These are phyloP conservation scores for Salminus brasiliensis DNA, from an alignment of 2,113 vertebrate species.

Conservation along the genomic window DNA sequence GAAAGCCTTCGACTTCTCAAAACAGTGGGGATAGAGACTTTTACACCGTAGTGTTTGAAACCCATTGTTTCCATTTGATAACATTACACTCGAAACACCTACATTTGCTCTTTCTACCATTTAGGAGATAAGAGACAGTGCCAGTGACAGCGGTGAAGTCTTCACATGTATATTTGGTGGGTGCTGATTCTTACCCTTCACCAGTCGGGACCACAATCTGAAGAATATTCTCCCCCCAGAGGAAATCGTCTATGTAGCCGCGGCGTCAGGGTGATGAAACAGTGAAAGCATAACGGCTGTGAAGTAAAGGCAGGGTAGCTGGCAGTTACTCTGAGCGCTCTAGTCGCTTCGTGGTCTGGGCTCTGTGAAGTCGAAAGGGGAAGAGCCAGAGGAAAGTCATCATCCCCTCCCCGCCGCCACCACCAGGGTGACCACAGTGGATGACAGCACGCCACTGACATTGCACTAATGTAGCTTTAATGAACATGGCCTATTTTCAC, in stretches of 20 bases:
- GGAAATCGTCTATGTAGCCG: neutral
- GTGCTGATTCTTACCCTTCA: neutral
- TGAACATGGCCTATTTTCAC: neutral
- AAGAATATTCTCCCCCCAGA: too few relatives aligned
- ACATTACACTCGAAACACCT: too few relatives aligned
- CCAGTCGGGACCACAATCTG: neutral
- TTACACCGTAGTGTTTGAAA: too few relatives aligned
- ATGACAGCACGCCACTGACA: neutral
- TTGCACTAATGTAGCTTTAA: neutral
- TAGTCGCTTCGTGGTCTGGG: neutral
- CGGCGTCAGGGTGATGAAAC: neutral
- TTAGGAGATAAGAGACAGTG: too few relatives aligned
- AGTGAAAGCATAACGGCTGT: neutral
- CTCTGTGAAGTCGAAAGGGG: neutral
- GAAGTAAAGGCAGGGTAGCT: neutral
- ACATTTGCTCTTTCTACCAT: too few relatives aligned
- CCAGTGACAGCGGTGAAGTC: neutral
- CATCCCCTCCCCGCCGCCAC: neutral
- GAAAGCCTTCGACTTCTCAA: too few relatives aligned
- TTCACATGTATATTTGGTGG: neutral
- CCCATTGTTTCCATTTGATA: too few relatives aligned
- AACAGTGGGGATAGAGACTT: too few relatives aligned
- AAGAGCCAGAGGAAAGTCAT: slow-evolving; percentile 2
- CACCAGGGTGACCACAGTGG: neutral
- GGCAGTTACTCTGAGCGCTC: too few relatives aligned